Percentiles rank a stretch among this genome's conserved stretches.
These are phyloP conservation scores for Zalophus californianus DNA, from an alignment of 2,797 vertebrate genomes.

Conservation along the genomic window DNA sequence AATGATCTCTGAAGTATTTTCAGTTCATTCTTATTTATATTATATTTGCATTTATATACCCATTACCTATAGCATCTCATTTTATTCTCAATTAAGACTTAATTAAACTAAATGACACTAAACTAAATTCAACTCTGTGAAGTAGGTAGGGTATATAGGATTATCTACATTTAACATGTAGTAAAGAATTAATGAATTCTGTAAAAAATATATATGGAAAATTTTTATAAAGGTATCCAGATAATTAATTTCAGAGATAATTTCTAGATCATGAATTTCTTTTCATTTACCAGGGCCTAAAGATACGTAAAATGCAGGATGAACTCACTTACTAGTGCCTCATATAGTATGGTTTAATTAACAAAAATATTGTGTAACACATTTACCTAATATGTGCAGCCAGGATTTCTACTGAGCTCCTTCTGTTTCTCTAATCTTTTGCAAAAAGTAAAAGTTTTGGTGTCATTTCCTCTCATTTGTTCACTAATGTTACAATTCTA, in stretches of 20 bases:
- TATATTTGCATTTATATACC: neutral
- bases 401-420: neutral
- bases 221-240: neutral
- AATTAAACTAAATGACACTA: neutral
- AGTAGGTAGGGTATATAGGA: neutral
- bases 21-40: neutral
- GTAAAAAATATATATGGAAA: neutral
- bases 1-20: neutral
- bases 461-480: neutral
- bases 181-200: neutral
- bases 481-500: neutral
- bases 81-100: conserved; percentile 1
- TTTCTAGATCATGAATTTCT: neutral
- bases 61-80: neutral
- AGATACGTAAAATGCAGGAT: neutral
- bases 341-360: neutral
- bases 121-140: neutral
- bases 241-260: neutral
- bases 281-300: neutral
- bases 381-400: neutral
- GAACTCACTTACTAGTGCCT: neutral
- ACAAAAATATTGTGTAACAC: neutral
- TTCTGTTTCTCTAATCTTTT: neutral
- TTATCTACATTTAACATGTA: neutral
- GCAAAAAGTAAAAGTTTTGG: neutral